These are phyloP conservation scores for Glyphotaelius pellucidus DNA, from an alignment of 2,888 invertebrate species.

Conservation along the genomic window DNA sequence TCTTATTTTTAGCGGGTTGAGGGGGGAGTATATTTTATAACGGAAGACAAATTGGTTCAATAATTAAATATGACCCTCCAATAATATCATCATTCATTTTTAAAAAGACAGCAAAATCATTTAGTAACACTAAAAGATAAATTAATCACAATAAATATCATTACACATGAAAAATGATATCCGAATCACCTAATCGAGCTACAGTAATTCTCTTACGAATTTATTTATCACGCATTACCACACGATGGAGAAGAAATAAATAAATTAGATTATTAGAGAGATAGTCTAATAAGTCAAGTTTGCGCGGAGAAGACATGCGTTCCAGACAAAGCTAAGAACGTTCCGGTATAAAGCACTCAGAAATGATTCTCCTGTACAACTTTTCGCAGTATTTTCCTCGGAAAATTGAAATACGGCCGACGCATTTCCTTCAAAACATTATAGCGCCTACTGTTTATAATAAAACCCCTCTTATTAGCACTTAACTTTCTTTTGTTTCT, in stretches of 20 bases:
- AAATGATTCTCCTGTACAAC: background rate
- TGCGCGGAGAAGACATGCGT: background rate
- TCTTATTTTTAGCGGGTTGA: background rate
- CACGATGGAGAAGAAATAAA: background rate
- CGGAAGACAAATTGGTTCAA: background rate
- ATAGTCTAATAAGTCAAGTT: background rate
- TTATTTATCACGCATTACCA: background rate
- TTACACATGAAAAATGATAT: background rate
- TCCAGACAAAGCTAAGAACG: background rate
- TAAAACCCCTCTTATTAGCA: conserved; percentile 52
- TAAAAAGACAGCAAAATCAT: background rate
- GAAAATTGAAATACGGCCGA: conserved; percentile 16
- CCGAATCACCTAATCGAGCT: background rate
- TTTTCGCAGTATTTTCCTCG: background rate
- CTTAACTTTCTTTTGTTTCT: conserved; percentile 53
- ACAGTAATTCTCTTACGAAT: background rate
- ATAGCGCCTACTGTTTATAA: background rate
- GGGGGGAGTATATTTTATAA: background rate
- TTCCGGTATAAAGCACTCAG: background rate
- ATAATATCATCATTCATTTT: background rate
- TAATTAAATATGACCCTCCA: background rate
- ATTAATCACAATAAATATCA: background rate
- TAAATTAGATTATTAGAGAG: background rate
- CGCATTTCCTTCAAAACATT: conserved; percentile 13
- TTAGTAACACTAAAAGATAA: background rate